phyloP scores from a whole-genome alignment of 2,797 vertebrate species.

The Gobio occitaniae region DNA sequence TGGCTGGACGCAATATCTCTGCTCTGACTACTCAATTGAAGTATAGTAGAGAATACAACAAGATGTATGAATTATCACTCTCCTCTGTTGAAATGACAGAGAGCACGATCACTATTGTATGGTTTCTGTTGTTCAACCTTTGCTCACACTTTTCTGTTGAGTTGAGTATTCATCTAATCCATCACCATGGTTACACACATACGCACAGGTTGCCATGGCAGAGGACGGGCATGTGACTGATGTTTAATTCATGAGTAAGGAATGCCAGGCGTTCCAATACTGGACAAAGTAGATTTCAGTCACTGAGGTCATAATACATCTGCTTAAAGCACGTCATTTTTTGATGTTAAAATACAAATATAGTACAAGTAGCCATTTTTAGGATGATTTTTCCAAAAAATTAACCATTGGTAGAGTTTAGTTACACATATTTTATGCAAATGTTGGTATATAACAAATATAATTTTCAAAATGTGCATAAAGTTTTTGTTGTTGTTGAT shows the following conservation, averaged over 20 bases:
- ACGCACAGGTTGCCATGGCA: constrained; percentile 64
- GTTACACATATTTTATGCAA: neutral
- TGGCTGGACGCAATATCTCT: constrained; percentile 3
- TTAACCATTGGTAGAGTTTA: neutral
- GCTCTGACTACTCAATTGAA: constrained; percentile 5
- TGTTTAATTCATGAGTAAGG: constrained; percentile 62
- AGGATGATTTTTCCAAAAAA: neutral
- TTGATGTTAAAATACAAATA: neutral
- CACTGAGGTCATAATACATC: neutral
- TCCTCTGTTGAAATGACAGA: constrained; percentile 14
- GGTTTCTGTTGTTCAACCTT: constrained; percentile 59
- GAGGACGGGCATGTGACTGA: constrained; percentile 59
- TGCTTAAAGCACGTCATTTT: neutral
- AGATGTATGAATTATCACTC: constrained; percentile 24
- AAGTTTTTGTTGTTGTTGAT: neutral
- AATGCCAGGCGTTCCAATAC: constrained; percentile 47
- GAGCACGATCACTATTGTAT: constrained; percentile 20
- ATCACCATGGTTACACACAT: constrained; percentile 64
- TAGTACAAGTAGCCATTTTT: neutral
- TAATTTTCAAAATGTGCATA: neutral
- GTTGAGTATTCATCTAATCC: constrained; percentile 62
- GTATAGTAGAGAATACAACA: constrained; percentile 32
- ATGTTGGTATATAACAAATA: neutral
- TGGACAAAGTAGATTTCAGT: constrained; percentile 36
- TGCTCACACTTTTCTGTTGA: constrained; percentile 56